Conservation (phyloP, 2,113 vertebrate species). For the Ellobius talpinus region DNA sequence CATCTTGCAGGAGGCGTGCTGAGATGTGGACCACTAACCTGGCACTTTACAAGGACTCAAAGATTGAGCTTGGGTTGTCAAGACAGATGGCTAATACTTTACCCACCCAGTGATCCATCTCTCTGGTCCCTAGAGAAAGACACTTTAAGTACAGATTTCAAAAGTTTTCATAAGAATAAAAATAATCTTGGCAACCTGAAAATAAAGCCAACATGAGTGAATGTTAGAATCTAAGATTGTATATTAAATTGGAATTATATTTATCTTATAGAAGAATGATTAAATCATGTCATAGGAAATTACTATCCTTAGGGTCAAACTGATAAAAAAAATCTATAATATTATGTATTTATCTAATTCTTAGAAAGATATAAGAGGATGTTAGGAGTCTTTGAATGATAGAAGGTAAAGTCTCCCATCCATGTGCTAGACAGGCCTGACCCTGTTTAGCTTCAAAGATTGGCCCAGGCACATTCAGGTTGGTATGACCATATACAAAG, state of each 20-base stretch:
- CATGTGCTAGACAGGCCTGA: background rate
- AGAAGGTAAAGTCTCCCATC: background rate
- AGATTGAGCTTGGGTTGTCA: background rate
- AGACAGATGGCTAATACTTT: background rate
- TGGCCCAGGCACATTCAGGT: background rate
- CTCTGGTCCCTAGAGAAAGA: background rate
- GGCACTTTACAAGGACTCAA: too few species aligned
- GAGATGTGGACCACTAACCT: too few species aligned
- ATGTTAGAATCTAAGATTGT: background rate
- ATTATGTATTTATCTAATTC: constrained; percentile 24
- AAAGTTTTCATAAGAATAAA: background rate
- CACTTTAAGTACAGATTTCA: background rate
- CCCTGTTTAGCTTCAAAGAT: background rate
- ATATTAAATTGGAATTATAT: background rate
- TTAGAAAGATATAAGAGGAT: background rate
- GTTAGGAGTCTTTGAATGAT: background rate
- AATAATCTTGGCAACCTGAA: background rate
- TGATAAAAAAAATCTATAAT: background rate
- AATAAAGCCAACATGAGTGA: background rate
- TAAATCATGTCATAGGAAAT: background rate
- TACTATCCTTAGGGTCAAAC: background rate
- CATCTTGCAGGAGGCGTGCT: too few species aligned
- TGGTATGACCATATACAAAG: background rate
- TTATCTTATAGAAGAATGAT: background rate
- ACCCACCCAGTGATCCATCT: background rate